These are phyloP conservation scores for Barypeithes pellucidus DNA, from an alignment of 2,888 invertebrate species.

Conservation along the genomic window DNA sequence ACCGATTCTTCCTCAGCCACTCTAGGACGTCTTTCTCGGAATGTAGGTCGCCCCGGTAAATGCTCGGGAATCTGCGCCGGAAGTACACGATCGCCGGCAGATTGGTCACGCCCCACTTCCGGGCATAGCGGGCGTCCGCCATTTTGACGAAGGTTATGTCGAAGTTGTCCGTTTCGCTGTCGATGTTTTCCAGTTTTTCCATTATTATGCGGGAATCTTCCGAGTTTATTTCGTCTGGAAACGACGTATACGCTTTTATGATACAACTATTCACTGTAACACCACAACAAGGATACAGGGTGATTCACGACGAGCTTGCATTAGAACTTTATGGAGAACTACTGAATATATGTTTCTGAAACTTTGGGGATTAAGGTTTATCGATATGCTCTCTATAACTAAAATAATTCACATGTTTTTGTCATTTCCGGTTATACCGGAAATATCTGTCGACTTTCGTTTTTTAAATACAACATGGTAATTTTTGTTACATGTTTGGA, in stretches of 20 bases:
- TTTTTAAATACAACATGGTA: too few species aligned
- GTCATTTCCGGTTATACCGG: too few species aligned
- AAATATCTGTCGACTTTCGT: too few species aligned
- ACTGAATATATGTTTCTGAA: too few species aligned
- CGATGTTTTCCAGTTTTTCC: constrained; percentile 92
- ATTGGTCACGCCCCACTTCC: constrained; percentile 95
- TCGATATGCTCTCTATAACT: too few species aligned
- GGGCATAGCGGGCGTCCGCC: constrained; percentile 91
- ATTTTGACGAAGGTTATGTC: constrained; percentile 97
- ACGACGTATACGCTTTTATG: not conserved
- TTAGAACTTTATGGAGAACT: too few species aligned
- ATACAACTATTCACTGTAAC: too few species aligned
- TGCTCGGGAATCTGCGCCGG: constrained; percentile 92
- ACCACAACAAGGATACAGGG: too few species aligned
- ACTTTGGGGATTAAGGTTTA: too few species aligned
- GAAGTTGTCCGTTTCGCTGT: constrained; percentile 94
- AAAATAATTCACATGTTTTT: too few species aligned
- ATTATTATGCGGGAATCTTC: constrained; percentile 87
- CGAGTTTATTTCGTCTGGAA: constrained; percentile 85
- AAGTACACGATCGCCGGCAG: constrained; percentile 94
- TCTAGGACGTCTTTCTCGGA: constrained; percentile 91
- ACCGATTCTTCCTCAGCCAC: constrained; percentile 92
- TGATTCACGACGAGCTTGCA: too few species aligned
- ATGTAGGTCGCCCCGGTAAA: constrained; percentile 89
- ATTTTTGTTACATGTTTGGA: too few species aligned